phyloP scores from a whole-genome alignment of 2,113 vertebrate species.

The Paratilapia polleni region DNA sequence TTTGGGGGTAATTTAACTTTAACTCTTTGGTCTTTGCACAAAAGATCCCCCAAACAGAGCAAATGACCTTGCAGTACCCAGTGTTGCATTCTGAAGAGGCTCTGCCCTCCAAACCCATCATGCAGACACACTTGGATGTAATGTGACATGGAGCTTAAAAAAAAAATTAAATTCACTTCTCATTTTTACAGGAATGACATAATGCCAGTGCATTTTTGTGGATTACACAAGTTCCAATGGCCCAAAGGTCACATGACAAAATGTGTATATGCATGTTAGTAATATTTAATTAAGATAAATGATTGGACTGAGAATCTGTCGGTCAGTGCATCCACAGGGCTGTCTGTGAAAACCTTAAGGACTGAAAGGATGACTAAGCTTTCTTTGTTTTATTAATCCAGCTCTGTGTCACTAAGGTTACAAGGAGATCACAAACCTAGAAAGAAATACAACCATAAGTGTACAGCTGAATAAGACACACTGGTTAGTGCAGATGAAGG shows the following conservation, averaged over 20 bases:
- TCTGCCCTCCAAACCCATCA: constrained; percentile 23
- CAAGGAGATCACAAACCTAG: neutral
- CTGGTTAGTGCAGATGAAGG: neutral
- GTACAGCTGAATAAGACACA: neutral
- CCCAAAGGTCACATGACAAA: neutral
- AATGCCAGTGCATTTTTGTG: neutral
- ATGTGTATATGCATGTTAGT: neutral
- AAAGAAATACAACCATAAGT: constrained; percentile 5
- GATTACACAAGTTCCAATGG: neutral
- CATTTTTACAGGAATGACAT: neutral
- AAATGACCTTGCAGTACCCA: constrained; percentile 43
- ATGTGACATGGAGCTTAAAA: constrained; percentile 31
- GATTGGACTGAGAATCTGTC: neutral
- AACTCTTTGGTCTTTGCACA: constrained; percentile 12
- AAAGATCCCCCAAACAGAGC: constrained; percentile 19
- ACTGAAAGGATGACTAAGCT: neutral
- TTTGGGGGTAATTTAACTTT: constrained; percentile 37
- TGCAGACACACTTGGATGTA: constrained; percentile 19
- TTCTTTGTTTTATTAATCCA: neutral
- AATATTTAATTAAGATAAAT: neutral
- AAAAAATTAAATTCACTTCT: neutral
- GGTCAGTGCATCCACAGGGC: neutral
- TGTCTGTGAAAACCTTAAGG: neutral
- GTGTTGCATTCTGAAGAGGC: constrained; percentile 3
- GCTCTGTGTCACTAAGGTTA: neutral